Conservation (phyloP, 53 echinoderm and acorn worm genomes). For the Glandiceps talaboti region DNA sequence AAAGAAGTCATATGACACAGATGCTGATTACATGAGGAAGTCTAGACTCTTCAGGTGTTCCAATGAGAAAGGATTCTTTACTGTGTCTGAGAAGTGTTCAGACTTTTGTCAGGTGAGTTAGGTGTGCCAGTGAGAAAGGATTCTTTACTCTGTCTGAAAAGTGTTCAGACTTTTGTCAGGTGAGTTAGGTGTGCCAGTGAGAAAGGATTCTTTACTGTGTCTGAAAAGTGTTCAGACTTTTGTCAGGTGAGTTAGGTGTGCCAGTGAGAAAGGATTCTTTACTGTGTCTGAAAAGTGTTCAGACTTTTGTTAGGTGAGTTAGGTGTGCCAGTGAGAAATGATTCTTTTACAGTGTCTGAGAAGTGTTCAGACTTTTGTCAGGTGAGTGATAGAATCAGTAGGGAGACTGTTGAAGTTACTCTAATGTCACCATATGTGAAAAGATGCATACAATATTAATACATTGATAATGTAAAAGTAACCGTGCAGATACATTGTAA, state of each 20-base stretch:
- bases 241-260: conserved; percentile 93
- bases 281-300: conserved; percentile 99
- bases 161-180: conserved; percentile 98
- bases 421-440: too few relatives aligned
- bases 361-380: not conserved
- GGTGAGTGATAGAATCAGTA: too few relatives aligned
- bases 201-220: conserved; percentile 99
- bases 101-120: conserved; percentile 93
- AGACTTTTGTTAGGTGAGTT: conserved; percentile 91
- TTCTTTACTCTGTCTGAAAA: conserved; percentile 99
- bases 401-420: not conserved
- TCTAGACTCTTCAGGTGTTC: conserved; percentile 87
- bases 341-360: conserved; percentile 37
- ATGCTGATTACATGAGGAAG: conserved; percentile 83
- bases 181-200: conserved; percentile 91
- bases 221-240: conserved; percentile 97
- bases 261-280: conserved; percentile 99
- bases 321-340: conserved; percentile 97
- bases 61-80: conserved; percentile 99
- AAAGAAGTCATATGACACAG: conserved; percentile 50
- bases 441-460: too few relatives aligned
- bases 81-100: conserved; percentile 97
- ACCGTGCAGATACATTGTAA: too few relatives aligned
- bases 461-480: too few relatives aligned
- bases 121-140: conserved; percentile 98